These are phyloP conservation scores for Oplegnathus fasciatus DNA, from an alignment of 2,113 vertebrate genomes.

Conservation along the genomic window DNA sequence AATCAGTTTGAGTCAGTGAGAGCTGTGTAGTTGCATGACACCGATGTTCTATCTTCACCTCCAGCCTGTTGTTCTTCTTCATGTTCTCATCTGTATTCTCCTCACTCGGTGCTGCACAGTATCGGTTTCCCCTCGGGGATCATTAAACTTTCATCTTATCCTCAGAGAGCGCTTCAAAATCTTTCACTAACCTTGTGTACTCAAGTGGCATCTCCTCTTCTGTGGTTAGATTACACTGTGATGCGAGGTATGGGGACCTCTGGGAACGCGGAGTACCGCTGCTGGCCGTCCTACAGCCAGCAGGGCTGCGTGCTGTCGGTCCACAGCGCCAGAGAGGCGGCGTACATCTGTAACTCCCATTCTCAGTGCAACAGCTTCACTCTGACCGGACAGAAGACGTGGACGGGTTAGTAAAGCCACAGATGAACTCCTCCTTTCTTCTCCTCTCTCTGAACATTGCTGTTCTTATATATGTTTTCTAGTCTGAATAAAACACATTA, in stretches of 20 bases:
- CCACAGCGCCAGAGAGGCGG: constrained; percentile 86
- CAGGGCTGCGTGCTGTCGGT: constrained; percentile 90
- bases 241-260: constrained; percentile 83
- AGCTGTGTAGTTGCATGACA: background rate
- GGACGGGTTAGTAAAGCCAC: constrained; percentile 87
- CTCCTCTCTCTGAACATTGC: background rate
- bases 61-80: background rate
- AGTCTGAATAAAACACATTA: constrained; percentile 6
- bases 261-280: constrained; percentile 86
- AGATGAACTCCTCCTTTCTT: background rate
- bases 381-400: constrained; percentile 85
- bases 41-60: background rate
- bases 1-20: background rate
- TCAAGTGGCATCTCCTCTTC: constrained; percentile 53
- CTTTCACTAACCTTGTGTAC: constrained; percentile 28
- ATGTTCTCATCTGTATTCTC: constrained; percentile 14
- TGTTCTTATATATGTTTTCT: background rate
- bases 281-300: constrained; percentile 93
- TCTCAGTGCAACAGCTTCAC: constrained; percentile 88
- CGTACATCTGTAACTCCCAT: constrained; percentile 87
- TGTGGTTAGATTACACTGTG: constrained; percentile 86
- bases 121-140: constrained; percentile 25
- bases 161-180: constrained; percentile 23
- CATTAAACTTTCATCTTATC: constrained; percentile 25
- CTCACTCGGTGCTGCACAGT: background rate